Conservation (phyloP, 2,797 vertebrate genomes). For the Crocidura indochinensis region DNA sequence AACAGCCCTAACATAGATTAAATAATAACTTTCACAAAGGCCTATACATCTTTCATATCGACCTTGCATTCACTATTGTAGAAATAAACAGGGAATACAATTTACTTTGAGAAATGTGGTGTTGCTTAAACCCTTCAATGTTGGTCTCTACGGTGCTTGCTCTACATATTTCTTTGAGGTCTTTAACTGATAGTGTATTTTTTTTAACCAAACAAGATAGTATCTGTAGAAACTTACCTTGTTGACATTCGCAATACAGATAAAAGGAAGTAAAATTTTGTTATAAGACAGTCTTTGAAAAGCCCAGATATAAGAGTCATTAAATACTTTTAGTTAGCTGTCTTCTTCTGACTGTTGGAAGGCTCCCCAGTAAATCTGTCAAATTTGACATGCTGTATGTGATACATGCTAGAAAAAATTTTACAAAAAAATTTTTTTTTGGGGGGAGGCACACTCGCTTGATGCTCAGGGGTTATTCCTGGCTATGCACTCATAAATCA, state of each 20-base stretch:
- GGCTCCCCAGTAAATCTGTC: conserved; percentile 34
- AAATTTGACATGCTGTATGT: neutral
- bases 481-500: no score
- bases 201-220: conserved; percentile 26
- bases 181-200: conserved; percentile 26
- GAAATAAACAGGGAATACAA: conserved; percentile 30
- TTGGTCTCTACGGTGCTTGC: neutral
- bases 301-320: conserved; percentile 16
- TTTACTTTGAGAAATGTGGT: neutral
- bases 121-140: neutral
- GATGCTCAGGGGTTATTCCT: no score
- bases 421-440: conserved; percentile 17
- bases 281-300: conserved; percentile 55
- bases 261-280: conserved; percentile 37
- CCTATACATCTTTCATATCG: neutral
- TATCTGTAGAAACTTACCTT: conserved; percentile 42
- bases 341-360: conserved; percentile 36
- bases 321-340: conserved; percentile 27
- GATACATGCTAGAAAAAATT: conserved; percentile 30
- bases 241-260: conserved; percentile 62
- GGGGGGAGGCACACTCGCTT: no score
- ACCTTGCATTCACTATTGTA: neutral
- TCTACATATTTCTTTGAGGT: neutral
- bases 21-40: neutral
- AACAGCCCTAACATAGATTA: conserved; percentile 10